Base-by-base conservation (phyloP, 2,888 invertebrate genomes). In the Halictus ligatus region DNA sequence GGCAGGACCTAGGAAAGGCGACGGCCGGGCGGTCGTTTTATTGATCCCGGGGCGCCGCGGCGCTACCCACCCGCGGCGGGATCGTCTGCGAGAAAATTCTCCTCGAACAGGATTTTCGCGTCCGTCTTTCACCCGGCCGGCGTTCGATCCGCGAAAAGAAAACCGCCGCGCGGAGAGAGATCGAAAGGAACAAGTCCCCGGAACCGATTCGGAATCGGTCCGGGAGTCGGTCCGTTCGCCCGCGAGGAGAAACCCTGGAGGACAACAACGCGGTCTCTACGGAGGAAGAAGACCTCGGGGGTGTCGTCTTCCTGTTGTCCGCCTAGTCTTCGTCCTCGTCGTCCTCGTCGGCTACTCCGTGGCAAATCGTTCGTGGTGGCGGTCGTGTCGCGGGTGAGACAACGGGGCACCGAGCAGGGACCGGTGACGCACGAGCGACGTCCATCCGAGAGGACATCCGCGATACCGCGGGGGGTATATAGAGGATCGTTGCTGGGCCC, bases 1-100 rank as follows among this genome's bases (percentile, higher is more conserved):
- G 93, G 92, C 93, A 93, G 93, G 93, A 92, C 91, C 90, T 92
- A 91, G 91, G 91, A 92, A 93, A 93, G 94, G 93, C 94, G 93
- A 94, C 93, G 94, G 94, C 93, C 94, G 94, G 93, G 93, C 93
- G 91, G 91, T 94, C 94, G 94, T 94, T 94, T 94, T 94, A 94
- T 94, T 94, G 94, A 94, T 94, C 93, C 94, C 94, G 94, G 94
- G 94, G 94, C 94, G 94, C 94, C 94, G 94, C 94, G 94, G 94
- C 94, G 94, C 94, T 93, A 94, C 93, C 94, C 94, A 94, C 92
- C 91, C 91, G 91, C 91, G 90, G 94, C 94, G 94, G 94, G 94
- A 92, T 94, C 94, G 92, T 92, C 93, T 92, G 88, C 90, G 90
- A 92, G 91, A 78, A 87, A 88, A 86, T 84, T 89, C 86, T 84